Evolutionary conservation across 2,797 vertebrate genomes (phyloP).

Genomic region (Acanthis flammea): DNA sequence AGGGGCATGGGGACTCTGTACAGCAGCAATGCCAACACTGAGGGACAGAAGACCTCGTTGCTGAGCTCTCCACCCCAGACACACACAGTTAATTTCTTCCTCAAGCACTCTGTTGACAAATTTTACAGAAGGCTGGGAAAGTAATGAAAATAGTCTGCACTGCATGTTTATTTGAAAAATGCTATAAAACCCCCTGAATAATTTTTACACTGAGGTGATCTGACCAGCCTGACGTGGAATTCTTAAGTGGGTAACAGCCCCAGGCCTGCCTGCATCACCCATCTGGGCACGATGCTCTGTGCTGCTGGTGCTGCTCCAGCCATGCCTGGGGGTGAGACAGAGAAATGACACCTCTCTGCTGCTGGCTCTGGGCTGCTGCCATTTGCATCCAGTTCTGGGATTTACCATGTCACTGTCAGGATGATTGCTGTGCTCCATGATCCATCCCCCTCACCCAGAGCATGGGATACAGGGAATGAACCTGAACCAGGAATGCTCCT

Average conservation of each 20-base stretch:
- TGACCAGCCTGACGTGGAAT: background rate
- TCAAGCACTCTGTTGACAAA: conserved; percentile 27
- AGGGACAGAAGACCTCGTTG: background rate
- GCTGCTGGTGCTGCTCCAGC: background rate
- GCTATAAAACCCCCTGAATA: conserved; percentile 20
- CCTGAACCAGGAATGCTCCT: background rate
- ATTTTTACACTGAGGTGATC: conserved; percentile 40
- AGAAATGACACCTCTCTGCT: background rate
- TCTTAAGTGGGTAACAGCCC: background rate
- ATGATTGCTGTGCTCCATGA: rapidly evolving
- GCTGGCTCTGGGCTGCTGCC: background rate
- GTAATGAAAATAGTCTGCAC: conserved; percentile 24
- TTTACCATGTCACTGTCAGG: background rate
- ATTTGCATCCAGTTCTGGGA: background rate
- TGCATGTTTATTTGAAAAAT: conserved; percentile 51
- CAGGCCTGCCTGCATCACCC: background rate
- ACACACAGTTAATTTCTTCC: background rate
- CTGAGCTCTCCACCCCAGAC: background rate
- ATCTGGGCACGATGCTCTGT: background rate
- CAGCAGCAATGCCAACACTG: rapidly evolving
- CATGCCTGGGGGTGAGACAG: background rate
- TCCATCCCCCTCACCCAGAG: rapidly evolving
- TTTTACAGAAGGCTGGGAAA: conserved; percentile 56
- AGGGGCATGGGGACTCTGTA: background rate
- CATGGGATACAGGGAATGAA: background rate